phyloP scores from a whole-genome alignment of 2,113 vertebrate genomes.

The Cottus gobio region DNA sequence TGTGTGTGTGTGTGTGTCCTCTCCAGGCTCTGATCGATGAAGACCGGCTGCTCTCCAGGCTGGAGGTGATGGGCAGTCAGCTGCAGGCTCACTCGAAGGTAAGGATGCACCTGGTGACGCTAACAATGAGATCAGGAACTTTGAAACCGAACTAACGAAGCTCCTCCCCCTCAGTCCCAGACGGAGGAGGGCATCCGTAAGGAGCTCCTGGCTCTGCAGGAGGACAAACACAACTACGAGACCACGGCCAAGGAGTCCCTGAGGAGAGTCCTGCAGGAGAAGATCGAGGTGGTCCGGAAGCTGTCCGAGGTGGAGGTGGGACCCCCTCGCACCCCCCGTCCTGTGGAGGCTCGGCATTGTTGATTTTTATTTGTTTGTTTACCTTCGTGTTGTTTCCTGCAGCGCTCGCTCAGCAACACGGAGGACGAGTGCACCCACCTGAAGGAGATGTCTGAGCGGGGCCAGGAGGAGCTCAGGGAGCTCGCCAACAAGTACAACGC shows the following conservation, averaged over 20 bases:
- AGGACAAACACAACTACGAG: conserved; percentile 99
- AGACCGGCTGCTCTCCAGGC: conserved; percentile 95
- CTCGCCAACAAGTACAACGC: conserved; percentile 98
- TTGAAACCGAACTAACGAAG: too few species aligned
- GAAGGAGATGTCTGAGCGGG: conserved; percentile 97
- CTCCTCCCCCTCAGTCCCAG: too few species aligned
- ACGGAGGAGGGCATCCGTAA: conserved; percentile 97
- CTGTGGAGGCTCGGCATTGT: not conserved
- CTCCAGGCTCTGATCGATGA: conserved; percentile 98
- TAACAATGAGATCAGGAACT: too few species aligned
- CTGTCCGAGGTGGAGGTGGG: conserved; percentile 98
- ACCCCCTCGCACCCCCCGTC: too few species aligned
- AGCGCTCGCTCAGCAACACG: conserved; percentile 97
- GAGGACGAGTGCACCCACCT: conserved; percentile 99
- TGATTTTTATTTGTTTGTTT: not conserved
- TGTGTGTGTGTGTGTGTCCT: conserved; percentile 13
- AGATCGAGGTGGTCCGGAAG: conserved; percentile 98
- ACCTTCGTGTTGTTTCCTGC: not conserved
- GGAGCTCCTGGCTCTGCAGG: conserved; percentile 95
- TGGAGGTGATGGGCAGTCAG: conserved; percentile 99
- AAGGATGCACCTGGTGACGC: not conserved
- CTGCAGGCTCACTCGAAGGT: conserved; percentile 98
- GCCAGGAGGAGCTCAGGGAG: conserved; percentile 96
- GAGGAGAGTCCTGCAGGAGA: conserved; percentile 98
- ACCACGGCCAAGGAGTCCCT: conserved; percentile 99